Evolutionary conservation across 1,140 invertebrate genomes (phyloP).

Genomic region (Zeugodacus cucurbitae): DNA sequence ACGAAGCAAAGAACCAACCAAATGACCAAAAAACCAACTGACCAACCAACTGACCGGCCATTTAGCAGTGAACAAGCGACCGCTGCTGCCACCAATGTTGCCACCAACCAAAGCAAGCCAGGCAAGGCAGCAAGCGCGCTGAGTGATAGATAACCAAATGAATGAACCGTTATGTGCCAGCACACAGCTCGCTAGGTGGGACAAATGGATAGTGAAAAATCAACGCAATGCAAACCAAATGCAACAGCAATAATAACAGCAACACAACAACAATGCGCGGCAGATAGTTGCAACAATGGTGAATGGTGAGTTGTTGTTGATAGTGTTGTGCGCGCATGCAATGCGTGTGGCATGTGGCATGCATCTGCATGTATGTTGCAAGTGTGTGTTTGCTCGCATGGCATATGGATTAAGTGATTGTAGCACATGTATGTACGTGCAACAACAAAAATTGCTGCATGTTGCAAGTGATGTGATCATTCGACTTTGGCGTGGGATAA

Average conservation of each 20-base stretch:
- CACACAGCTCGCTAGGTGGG: not conserved
- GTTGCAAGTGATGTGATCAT: slow-evolving; percentile 3
- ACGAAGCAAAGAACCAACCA: not conserved
- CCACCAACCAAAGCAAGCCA: not conserved
- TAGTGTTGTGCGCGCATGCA: not conserved
- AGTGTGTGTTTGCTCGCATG: not conserved
- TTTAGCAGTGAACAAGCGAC: not conserved
- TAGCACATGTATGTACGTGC: not conserved
- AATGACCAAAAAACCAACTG: slow-evolving; percentile 3
- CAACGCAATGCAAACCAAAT: slow-evolving; percentile 7
- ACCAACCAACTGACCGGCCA: slow-evolving; percentile 34
- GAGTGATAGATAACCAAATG: slow-evolving; percentile 23
- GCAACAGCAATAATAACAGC: not conserved
- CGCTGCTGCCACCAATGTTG: not conserved
- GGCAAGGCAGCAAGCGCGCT: not conserved
- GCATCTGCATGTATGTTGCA: not conserved
- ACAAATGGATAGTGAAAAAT: not conserved
- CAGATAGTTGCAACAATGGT: not conserved
- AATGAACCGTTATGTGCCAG: not conserved
- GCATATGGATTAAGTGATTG: slow-evolving; percentile 22
- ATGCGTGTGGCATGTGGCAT: slow-evolving; percentile 26
- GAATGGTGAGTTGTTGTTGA: not conserved
- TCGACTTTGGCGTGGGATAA: slow-evolving; percentile 28
- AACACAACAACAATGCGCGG: not conserved
- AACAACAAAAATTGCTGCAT: not conserved